Evolutionary conservation across 92 coral and sea anemone species (phyloP).

Genomic region (Meandrina meandrites): DNA sequence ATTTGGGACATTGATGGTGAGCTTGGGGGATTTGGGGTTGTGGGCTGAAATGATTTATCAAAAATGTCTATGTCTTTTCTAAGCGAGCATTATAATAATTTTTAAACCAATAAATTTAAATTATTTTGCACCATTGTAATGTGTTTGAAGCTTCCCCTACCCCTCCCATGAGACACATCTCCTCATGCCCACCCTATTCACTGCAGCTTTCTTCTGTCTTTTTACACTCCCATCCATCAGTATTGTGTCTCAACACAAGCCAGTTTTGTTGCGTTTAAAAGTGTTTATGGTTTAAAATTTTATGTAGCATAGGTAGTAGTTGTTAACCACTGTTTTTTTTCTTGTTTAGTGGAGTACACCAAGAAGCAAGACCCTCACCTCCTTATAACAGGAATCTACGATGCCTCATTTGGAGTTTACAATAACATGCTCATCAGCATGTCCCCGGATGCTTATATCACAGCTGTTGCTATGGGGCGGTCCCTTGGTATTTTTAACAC

Average conservation of each 20-base stretch:
- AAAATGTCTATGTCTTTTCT: too few relatives aligned
- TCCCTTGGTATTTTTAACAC: slow-evolving; percentile 89
- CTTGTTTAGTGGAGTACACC: slow-evolving; percentile 80
- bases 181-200: too few relatives aligned
- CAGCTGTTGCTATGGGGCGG: slow-evolving; percentile 94
- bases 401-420: slow-evolving; percentile 81
- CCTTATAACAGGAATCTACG: slow-evolving; percentile 91
- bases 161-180: too few relatives aligned
- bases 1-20: slow-evolving; percentile 99
- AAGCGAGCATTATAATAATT: too few relatives aligned
- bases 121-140: too few relatives aligned
- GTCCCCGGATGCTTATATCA: slow-evolving; percentile 97
- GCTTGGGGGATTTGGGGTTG: neutral
- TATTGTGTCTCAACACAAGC: too few relatives aligned
- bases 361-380: slow-evolving; percentile 92
- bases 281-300: too few relatives aligned
- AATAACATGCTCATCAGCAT: slow-evolving; percentile 93
- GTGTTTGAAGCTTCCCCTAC: too few relatives aligned
- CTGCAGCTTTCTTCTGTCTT: too few relatives aligned
- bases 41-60: too few relatives aligned
- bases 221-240: too few relatives aligned
- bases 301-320: neutral
- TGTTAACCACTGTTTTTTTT: slow-evolving; percentile 1
- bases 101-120: too few relatives aligned
- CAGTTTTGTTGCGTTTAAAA: neutral